Evolutionary conservation across 2,797 vertebrate species (phyloP).

Genomic region (Bucorvus abyssinicus): DNA sequence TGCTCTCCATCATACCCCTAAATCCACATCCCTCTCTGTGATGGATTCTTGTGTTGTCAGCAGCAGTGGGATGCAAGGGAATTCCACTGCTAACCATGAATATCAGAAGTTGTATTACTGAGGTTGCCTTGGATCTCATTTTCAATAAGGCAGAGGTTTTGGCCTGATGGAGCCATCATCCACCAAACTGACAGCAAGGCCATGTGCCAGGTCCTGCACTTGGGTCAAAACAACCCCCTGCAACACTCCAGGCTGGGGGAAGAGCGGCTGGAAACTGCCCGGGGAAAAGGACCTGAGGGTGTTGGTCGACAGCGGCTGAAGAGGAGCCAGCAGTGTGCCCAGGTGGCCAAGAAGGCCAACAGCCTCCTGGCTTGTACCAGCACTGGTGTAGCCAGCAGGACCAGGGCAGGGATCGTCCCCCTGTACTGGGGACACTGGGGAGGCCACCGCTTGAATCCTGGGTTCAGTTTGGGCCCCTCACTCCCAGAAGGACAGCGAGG

Average conservation of each 20-base stretch:
- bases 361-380: too few species aligned
- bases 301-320: background rate
- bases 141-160: background rate
- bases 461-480: too few species aligned
- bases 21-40: background rate
- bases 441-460: too few species aligned
- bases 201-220: background rate
- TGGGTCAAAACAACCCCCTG: background rate
- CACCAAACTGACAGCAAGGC: background rate
- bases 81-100: background rate
- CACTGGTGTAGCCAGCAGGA: too few species aligned
- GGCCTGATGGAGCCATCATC: accelerated
- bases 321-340: background rate
- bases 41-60: background rate
- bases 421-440: too few species aligned
- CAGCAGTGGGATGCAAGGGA: background rate
- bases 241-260: too few species aligned
- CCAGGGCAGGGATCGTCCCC: too few species aligned
- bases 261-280: background rate
- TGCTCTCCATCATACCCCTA: background rate
- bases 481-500: too few species aligned
- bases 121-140: background rate
- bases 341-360: background rate
- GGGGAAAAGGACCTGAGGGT: background rate
- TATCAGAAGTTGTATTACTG: background rate